phyloP scores from a whole-genome alignment of 1,140 invertebrate species.

The Drosophila rufa region DNA sequence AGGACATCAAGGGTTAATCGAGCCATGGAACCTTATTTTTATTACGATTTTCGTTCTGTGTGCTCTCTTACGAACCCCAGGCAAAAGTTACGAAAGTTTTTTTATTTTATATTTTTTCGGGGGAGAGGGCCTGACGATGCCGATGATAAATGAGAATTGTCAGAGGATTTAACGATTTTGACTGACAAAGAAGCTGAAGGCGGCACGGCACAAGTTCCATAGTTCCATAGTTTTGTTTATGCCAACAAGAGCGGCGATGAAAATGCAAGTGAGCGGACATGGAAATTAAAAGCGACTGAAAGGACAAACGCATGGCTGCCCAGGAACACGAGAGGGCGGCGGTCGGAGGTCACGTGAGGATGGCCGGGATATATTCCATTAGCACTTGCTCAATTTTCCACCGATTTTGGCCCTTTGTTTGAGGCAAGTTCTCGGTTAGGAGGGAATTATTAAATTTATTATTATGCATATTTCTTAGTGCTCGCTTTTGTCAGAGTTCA shows the following conservation, averaged over 20 bases:
- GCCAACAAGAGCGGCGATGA: constrained; percentile 22
- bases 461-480: constrained; percentile 3
- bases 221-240: constrained; percentile 77
- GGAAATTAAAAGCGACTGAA: constrained; percentile 55
- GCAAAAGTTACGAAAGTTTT: constrained; percentile 63
- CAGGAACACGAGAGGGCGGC: background rate
- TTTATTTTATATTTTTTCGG: background rate
- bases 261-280: constrained; percentile 56
- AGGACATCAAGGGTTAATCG: background rate
- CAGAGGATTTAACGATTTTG: constrained; percentile 75
- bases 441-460: background rate
- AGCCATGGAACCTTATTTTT: no score
- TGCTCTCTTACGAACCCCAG: constrained; percentile 21
- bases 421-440: background rate
- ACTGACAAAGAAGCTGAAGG: constrained; percentile 64
- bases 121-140: constrained; percentile 14
- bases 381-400: constrained; percentile 68
- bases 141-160: constrained; percentile 76
- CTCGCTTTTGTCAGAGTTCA: background rate
- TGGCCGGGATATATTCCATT: constrained; percentile 49
- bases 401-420: constrained; percentile 58
- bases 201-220: constrained; percentile 51
- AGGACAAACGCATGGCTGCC: constrained; percentile 44
- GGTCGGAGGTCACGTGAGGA: background rate
- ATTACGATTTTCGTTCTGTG: constrained; percentile 7